Evolutionary conservation across 2,797 vertebrate species (phyloP).

Genomic region (Pipistrellus pipistrellus): DNA sequence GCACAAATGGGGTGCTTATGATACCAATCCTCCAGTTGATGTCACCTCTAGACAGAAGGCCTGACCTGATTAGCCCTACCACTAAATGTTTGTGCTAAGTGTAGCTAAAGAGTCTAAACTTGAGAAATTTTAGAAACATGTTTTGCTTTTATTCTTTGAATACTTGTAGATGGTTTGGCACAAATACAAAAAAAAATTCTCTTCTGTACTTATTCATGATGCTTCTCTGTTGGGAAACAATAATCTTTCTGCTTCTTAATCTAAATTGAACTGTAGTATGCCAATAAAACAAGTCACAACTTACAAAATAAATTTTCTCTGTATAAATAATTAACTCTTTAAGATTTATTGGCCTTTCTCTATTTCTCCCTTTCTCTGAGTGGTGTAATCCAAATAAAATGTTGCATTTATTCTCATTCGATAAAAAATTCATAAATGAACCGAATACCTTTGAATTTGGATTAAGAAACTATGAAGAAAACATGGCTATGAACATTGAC

Average conservation of each 20-base stretch:
- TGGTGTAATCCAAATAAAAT: conserved; percentile 84
- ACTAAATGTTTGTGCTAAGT: conserved; percentile 36
- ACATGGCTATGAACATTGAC: conserved; percentile 77
- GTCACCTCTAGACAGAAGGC: not conserved
- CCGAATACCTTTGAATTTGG: conserved; percentile 87
- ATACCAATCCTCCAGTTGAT: accelerated
- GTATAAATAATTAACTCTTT: conserved; percentile 89
- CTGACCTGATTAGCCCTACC: not conserved
- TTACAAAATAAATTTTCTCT: conserved; percentile 87
- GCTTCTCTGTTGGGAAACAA: conserved; percentile 84
- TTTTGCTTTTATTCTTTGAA: conserved; percentile 64
- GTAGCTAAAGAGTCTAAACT: conserved; percentile 43
- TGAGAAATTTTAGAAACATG: conserved; percentile 61
- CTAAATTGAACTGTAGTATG: conserved; percentile 83
- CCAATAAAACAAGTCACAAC: conserved; percentile 86
- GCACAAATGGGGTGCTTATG: not conserved
- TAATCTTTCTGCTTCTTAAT: conserved; percentile 88
- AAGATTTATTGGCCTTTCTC: conserved; percentile 87
- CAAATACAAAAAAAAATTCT: conserved; percentile 81
- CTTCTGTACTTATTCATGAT: conserved; percentile 86
- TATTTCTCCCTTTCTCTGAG: conserved; percentile 83
- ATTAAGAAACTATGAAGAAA: conserved; percentile 82
- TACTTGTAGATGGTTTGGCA: conserved; percentile 75
- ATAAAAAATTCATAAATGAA: conserved; percentile 89
- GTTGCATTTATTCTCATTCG: conserved; percentile 87